These are phyloP conservation scores for Plusia festucae DNA, from an alignment of 2,888 invertebrate genomes.

Conservation along the genomic window DNA sequence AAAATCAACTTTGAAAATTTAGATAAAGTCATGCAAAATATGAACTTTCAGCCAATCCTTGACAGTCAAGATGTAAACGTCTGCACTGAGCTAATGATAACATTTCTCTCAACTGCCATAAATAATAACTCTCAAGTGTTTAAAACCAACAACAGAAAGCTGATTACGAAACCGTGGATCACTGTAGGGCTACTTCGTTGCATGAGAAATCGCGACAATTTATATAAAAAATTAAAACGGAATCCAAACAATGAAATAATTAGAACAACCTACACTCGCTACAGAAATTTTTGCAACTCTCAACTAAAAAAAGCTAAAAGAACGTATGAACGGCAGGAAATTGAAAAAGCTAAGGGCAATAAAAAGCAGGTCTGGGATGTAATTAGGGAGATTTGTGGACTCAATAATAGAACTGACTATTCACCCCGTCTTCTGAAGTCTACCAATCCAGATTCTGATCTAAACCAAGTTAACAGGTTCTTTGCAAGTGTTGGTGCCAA, in stretches of 20 bases:
- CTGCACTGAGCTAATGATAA: background rate
- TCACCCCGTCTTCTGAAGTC: background rate
- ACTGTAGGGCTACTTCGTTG: background rate
- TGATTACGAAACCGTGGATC: background rate
- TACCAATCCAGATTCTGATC: background rate
- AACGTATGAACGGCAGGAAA: conserved; percentile 10
- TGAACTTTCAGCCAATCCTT: background rate
- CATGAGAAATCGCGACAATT: background rate
- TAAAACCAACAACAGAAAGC: background rate
- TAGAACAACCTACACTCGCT: conserved; percentile 8
- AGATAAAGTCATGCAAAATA: background rate
- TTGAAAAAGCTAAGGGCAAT: conserved; percentile 8
- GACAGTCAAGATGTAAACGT: background rate
- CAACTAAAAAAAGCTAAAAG: conserved; percentile 12
- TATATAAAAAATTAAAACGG: conserved; percentile 12
- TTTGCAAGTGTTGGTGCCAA: background rate
- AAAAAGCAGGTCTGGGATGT: conserved; percentile 7
- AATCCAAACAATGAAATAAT: conserved; percentile 9
- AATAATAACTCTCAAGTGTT: background rate
- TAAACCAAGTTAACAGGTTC: background rate
- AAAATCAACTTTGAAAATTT: background rate
- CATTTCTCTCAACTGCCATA: background rate
- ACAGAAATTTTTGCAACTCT: conserved; percentile 13
- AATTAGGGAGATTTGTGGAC: background rate
- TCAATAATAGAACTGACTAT: background rate